Evolutionary conservation across 2,797 vertebrate genomes (phyloP), one percentile per base, ranked within the genome.

Genomic region (Siniperca obscura): DNA sequence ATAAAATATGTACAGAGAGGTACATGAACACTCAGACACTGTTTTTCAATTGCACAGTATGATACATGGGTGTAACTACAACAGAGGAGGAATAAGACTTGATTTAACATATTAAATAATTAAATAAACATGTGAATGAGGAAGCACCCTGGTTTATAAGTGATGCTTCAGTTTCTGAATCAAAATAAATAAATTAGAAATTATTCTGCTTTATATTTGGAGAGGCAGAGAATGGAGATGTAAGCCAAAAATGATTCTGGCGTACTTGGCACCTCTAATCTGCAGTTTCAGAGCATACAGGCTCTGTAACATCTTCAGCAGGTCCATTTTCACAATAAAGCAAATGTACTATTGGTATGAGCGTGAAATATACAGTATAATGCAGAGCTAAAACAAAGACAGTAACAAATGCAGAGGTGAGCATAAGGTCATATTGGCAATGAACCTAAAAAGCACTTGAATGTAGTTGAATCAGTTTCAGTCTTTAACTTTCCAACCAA

Each of bases 1-100:
- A 74, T 85, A 86, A 90, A 92, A 83, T 83, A 89, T 93, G 80
- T 86, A 91, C 88, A 90, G 80, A 91, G 78, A 90, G 80, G 88
- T 90, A 90, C 86, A 83, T 76, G 53, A 83, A 89, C 83, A 85
- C 82, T 77, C 79, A 80, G 62, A 86, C 73, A 76, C 48, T 55
- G 57, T 78, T 89, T 86, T 85, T 81, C 68, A 74, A 74, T 85
- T 91, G 87, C 87, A 87, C 85, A 70, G 46, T 66, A 75, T 72
- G 70, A 83, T 78, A 77, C 71, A 76, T 46, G 44, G 55, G n/a
- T 64, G 56, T n/a, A 56, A 76, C 70, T 72, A 75, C 82, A 87
- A 76, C 57, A 78, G 80, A 66, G 46, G 60, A 86, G 48, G 40
- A 82, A 55, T 40, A 30, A 2, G 36, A 65, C 25, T 52, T 46